A percentile compares a stretch with the other conserved stretches of the same genome.
Conservation (phyloP, 2,888 invertebrate species). For the Selenia dentaria region DNA sequence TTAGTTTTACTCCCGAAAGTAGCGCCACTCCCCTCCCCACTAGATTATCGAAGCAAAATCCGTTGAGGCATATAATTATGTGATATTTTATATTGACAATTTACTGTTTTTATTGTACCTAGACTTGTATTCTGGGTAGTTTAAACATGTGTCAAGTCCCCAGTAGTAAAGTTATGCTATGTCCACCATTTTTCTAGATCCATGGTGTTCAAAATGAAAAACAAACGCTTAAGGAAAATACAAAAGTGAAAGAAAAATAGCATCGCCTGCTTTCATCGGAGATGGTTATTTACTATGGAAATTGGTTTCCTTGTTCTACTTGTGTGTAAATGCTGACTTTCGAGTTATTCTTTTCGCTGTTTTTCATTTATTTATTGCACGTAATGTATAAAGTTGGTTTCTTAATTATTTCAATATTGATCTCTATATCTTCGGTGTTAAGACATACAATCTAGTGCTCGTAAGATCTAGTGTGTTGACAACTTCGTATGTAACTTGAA, state of each 20-base stretch:
- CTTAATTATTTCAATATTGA: constrained; percentile 16
- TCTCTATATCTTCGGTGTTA: constrained; percentile 6
- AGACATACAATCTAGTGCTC: constrained; percentile 8
- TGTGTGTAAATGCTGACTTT: constrained; percentile 28
- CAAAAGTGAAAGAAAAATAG: constrained; percentile 13
- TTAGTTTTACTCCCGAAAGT: too few relatives aligned
- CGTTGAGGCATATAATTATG: too few relatives aligned
- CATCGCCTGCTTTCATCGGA: constrained; percentile 14
- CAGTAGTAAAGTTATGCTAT: too few relatives aligned
- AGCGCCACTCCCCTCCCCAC: too few relatives aligned
- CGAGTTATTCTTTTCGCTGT: constrained; percentile 28
- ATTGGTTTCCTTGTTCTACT: constrained; percentile 27
- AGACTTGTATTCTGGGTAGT: too few relatives aligned
- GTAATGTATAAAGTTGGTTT: constrained; percentile 14
- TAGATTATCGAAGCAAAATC: too few relatives aligned
- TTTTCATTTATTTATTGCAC: constrained; percentile 33
- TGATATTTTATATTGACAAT: too few relatives aligned
- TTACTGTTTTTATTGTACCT: too few relatives aligned
- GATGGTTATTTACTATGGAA: constrained; percentile 30
- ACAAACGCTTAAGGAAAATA: background rate
- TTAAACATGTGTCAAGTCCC: too few relatives aligned
- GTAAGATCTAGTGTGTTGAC: constrained; percentile 11
- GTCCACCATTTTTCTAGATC: too few relatives aligned
- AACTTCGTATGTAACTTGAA: constrained; percentile 9
- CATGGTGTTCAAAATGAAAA: too few relatives aligned